Base-by-base conservation (phyloP, 2,113 vertebrate species). In the Brachyhypopomus occidentalis region DNA sequence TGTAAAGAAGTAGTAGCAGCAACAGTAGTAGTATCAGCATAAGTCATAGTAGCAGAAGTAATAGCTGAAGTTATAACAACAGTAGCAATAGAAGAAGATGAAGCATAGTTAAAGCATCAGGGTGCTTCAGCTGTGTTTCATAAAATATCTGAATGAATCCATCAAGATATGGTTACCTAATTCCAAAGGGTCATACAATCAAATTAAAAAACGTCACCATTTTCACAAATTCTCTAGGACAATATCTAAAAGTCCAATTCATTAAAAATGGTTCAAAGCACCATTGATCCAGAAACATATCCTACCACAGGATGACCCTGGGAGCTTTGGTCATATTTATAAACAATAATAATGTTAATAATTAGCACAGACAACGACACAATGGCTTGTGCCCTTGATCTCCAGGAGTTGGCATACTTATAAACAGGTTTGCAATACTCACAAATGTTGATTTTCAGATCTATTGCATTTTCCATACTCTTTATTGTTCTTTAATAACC, bases 401-500 rank as follows among this genome's bases (percentile, higher is more conserved):
- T 9, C 12, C 23, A 63, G 9, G 25, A 25, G 25, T 11, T 30
- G 3, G 14, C 5, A 52, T 17, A 3, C 62, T 30, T 64, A 11
- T 64, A 64, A 64, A 64, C 16, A 64, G 12, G 62, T 30, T 25
- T 30, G 62, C 23, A 64, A 64, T 64, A 30, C 62, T 64, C 62
- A 64, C 62, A 30, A 27, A 25, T 25, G 14, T 64, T 16, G 14
- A 27, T 27, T 17, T 30, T 16, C 25, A 30, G 27, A 30, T 27
- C 60, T 12, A 25, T 52, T 52, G 45, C 45, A 5, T 48, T 48
- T 48, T 48, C 5, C 41, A 5, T 52, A 14, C 12, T 52, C 8
- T 63, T 63, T 25, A 63, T 0, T 14, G 8, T 63, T 63, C 23
- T 25, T 63, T 25, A 1, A 63, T 16, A 17, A 16, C 12, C 62